A percentile compares a stretch with the other conserved stretches of the same genome.
Conservation (phyloP, 2,888 invertebrate genomes). For the Erebia epiphron region DNA sequence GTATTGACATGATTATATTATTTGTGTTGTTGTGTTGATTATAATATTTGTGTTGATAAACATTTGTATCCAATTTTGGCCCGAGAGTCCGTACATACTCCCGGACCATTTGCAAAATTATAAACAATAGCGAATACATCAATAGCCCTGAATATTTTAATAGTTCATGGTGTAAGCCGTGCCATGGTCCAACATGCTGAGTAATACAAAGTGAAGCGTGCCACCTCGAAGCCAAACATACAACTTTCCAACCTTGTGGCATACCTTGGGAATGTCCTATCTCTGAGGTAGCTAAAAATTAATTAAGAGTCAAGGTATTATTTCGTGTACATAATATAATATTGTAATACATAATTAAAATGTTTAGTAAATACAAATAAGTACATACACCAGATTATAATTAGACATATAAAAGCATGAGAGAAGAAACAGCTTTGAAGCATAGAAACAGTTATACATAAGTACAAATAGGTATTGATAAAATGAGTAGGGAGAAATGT, state of each 20-base stretch:
- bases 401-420: constrained; percentile 20
- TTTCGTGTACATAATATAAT: constrained; percentile 32
- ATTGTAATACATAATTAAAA: constrained; percentile 8
- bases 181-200: constrained; percentile 72
- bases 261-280: constrained; percentile 96
- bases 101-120: constrained; percentile 29
- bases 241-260: constrained; percentile 65
- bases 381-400: constrained; percentile 9
- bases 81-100: too few species aligned
- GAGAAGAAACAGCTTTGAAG: constrained; percentile 35
- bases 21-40: too few species aligned
- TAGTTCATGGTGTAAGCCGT: constrained; percentile 60
- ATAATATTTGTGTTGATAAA: too few species aligned
- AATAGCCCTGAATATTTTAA: constrained; percentile 27
- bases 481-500: constrained; percentile 19
- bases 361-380: background rate
- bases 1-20: background rate
- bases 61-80: background rate
- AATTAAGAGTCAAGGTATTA: constrained; percentile 62
- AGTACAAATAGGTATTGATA: constrained; percentile 18
- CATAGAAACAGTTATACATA: constrained; percentile 34
- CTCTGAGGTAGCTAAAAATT: constrained; percentile 92
- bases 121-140: constrained; percentile 33
- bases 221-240: constrained; percentile 74
- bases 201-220: constrained; percentile 64